Conservation (phyloP, 2,888 invertebrate genomes). For the Punctoribates punctum region DNA sequence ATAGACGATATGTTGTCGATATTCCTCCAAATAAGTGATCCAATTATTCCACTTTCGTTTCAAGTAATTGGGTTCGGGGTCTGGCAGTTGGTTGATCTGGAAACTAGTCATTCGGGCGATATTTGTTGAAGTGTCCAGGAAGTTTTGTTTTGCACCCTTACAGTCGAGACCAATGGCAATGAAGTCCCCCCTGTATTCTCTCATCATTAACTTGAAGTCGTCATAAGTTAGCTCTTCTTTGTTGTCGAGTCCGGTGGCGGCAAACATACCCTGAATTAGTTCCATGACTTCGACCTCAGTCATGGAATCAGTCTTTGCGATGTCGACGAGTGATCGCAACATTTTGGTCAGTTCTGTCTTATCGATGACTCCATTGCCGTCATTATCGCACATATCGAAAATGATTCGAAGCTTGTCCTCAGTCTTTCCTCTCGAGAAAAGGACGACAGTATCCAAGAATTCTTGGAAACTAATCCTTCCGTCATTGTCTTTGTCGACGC, state of each 20-base stretch:
- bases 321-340: constrained; percentile 85
- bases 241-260: constrained; percentile 81
- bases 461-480: constrained; percentile 87
- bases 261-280: constrained; percentile 89
- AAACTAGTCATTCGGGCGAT: constrained; percentile 92
- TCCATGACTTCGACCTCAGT: constrained; percentile 80
- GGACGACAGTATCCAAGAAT: constrained; percentile 85
- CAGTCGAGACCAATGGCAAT: constrained; percentile 90
- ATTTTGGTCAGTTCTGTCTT: constrained; percentile 89
- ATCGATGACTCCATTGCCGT: constrained; percentile 88
- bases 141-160: constrained; percentile 92
- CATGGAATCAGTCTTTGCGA: constrained; percentile 79
- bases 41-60: constrained; percentile 71
- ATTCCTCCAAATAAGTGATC: constrained; percentile 89
- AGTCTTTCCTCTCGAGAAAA: constrained; percentile 81
- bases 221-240: constrained; percentile 84
- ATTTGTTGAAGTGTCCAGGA: constrained; percentile 87
- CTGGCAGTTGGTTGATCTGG: constrained; percentile 73
- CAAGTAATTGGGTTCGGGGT: constrained; percentile 64
- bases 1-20: constrained; percentile 92
- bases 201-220: constrained; percentile 93
- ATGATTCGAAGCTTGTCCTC: constrained; percentile 90
- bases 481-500: constrained; percentile 89
- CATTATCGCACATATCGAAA: constrained; percentile 96
- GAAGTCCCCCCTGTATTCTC: constrained; percentile 90